Evolutionary conservation across 2,113 vertebrate genomes (phyloP), one percentile per base, ranked within the genome.

Genomic region (Falcunculus frontatus): DNA sequence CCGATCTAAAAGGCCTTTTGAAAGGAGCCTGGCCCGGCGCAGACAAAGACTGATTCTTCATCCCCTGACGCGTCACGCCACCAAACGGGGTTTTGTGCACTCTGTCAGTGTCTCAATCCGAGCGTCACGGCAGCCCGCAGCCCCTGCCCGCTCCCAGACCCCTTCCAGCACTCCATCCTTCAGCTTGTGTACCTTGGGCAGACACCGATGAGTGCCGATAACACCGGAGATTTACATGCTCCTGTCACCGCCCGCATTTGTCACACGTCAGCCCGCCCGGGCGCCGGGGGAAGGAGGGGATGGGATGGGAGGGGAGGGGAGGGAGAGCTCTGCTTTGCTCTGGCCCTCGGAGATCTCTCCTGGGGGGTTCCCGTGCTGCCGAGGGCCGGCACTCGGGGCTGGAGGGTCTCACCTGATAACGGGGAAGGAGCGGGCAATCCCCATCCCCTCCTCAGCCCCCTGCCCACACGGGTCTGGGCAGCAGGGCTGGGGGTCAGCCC

Each of bases 1-100:
- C 96, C 84, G 89, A 97, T 97, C 97, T 96, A 90, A 90, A 96
- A 96, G 95, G 93, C 93, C 78, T 85, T 95, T 98, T 98, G 93
- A 99, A 98, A 98, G 98, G 97, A 97, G 97, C 97, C 97, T 90
- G 98, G 98, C 98, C 98, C 96, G 97, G 96, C 97, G 76, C 97
- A 98, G 98, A 99, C 98, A 99, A 98, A 98, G 98, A 98, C 98
- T 96, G 98, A 99, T 98, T 98, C 98, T 98, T 98, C 98, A 98
- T 98, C 98, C 98, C 98, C 98, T 98, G 98, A 98, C 98, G 97
- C 98, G 99, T 99, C 99, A 99, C 95, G 96, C 98, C 98, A 98
- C 98, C 98, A 98, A 98, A 99, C 97, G 98, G 97, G 97, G 98
- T 98, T 99, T 94, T 99, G 98, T 99, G 98, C 97, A 84, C 97